Evolutionary conservation across 2,113 vertebrate species (phyloP).

Genomic region (Sus scrofa): DNA sequence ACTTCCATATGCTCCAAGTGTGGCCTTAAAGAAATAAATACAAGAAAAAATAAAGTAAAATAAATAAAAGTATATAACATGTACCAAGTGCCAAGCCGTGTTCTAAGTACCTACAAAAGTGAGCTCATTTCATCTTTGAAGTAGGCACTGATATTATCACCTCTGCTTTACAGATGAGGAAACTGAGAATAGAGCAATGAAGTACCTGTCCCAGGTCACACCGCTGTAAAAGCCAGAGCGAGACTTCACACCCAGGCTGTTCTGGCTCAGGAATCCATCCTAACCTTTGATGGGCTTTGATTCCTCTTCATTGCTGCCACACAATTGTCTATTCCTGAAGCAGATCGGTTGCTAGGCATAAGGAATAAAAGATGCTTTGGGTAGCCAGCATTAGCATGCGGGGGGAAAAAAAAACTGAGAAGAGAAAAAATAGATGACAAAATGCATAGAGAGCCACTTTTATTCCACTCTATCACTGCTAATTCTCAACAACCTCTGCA

Average conservation of each 20-base stretch:
- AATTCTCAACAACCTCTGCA: neutral
- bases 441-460: neutral
- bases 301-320: neutral
- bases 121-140: neutral
- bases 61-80: neutral
- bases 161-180: slow-evolving; percentile 6
- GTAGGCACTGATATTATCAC: neutral
- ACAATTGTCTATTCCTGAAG: neutral
- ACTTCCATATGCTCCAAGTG: no score
- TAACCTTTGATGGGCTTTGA: neutral
- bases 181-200: neutral
- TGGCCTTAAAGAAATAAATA: no score
- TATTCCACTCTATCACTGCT: neutral
- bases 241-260: neutral
- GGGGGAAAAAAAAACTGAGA: slow-evolving; percentile 16
- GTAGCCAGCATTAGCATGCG: slow-evolving; percentile 24
- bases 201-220: neutral
- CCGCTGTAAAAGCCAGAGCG: neutral
- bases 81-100: neutral
- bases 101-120: slow-evolving; percentile 2
- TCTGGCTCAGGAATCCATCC: neutral
- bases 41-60: no score
- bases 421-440: slow-evolving; percentile 8
- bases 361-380: slow-evolving; percentile 51
- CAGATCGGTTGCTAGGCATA: neutral